Base-by-base conservation (phyloP, 2,113 vertebrate species). In the Dicrurus megarhynchus region DNA sequence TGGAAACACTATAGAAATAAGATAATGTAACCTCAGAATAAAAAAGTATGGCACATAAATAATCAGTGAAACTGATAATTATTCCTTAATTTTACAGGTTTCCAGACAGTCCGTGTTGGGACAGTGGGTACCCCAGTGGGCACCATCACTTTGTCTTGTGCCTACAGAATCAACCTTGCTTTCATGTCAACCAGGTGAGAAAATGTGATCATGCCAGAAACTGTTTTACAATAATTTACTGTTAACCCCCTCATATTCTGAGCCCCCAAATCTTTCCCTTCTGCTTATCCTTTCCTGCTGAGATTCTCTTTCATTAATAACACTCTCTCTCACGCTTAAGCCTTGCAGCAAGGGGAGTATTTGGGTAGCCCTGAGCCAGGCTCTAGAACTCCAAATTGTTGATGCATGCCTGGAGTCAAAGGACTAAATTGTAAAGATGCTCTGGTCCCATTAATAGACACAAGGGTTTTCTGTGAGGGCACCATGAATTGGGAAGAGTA, bases 81-180 rank as follows among this genome's bases (percentile, higher is more conserved):
- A 23, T 68, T 89, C 63, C 59, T 97, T 96, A 90, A 93, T 49
- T 75, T 79, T 47, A 26, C 15, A 99, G 99, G 99, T 85, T 99
- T 99, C 95, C 99, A 99, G 97, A 99, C 99, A 28, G 99, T 99
- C 74, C 99, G 99, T 52, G 99, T 99, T 67, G 99, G 99, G 26
- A 98, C 99, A 37, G 99, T 99, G 41, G 99, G 99, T 55, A 99
- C 99, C 7, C 99, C 99, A 9, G 98, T 99, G 13, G 99, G 99
- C 79, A 99, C 99, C 39, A 98, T 99, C 88, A 99, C 99, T 28
- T 98, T 99, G 80, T 99, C 99, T 17, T 99, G 99, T 96, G 99
- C 99, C 73, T 99, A 99, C 95, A 99, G 99, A 98, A 99, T 99
- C 94, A 99, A 99, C 97, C 97, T 99, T 74, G 99, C 99, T 53